phyloP scores from a whole-genome alignment of 2,797 vertebrate genomes.

The Glyptemys insculpta region DNA sequence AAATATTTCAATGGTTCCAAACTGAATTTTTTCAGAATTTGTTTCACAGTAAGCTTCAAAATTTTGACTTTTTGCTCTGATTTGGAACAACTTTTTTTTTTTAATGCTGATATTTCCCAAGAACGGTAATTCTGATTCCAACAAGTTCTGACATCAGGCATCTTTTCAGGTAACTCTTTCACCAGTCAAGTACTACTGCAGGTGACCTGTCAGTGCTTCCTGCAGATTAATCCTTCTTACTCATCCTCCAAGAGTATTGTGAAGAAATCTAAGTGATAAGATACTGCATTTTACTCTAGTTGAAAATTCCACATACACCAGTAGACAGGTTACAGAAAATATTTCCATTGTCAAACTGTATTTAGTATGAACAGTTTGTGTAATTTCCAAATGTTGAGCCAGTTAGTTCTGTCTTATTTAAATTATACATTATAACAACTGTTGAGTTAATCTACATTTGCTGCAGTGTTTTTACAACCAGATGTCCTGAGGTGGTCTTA shows the following conservation, averaged over 20 bases:
- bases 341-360: not conserved
- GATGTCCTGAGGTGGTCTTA: not conserved
- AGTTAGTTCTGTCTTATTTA: not conserved
- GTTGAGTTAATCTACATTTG: not conserved
- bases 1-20: not conserved
- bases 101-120: not conserved
- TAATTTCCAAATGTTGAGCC: not conserved
- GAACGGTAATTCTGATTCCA: not conserved
- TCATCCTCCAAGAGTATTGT: not conserved
- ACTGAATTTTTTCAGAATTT: not conserved
- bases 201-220: not conserved
- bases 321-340: not conserved
- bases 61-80: not conserved
- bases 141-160: not conserved
- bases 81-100: not conserved
- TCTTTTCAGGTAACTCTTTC: conserved; percentile 9
- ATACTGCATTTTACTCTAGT: not conserved
- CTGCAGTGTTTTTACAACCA: not conserved
- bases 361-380: not conserved
- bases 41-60: conserved; percentile 6
- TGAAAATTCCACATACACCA: not conserved
- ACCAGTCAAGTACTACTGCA: not conserved
- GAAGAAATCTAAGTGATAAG: conserved; percentile 24
- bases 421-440: not conserved
- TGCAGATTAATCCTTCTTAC: not conserved